Evolutionary conservation across 2,113 vertebrate genomes (phyloP), one percentile per base, ranked within the genome.

Genomic region (Sorex araneus): DNA sequence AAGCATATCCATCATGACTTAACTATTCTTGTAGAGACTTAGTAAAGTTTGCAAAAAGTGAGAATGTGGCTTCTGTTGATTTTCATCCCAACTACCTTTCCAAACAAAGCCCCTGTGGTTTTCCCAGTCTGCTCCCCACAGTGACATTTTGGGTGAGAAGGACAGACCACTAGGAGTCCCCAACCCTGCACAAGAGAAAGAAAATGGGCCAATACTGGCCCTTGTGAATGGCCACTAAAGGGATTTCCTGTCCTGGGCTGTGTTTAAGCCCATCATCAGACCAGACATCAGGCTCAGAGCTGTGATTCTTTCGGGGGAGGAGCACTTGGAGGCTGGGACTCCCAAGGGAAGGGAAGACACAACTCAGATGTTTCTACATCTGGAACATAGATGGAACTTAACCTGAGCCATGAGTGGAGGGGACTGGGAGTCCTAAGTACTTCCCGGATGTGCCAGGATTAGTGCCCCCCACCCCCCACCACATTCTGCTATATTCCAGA

Each of bases 201-300:
- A 28, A 50, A 43, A 30, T 12, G 27, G 25, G 57, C 18, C 57
- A 47, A 45, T 18, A 8, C 8, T 64, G 60, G 30, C 11, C 60
- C 36, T 34, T 6, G 3, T 23, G 57, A 60, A 19, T 60, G 47
- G 8, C 30, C 54, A 8, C 6, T 10, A 57, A 57, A 80, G n/a
- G 70, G n/a, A 67, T 75, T 40, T 16, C 0, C 43, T 6, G 13
- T 16, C 54, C 34, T 0, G 19, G 25, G 28, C 0, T 3, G 0
- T 0, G 0, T 40, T 5, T 8, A 36, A 34, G 7, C 28, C 0
- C 18, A 36, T 43, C 13, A 60, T 74, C 25, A 69, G 64, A 50
- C 23, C 4, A 0, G 23, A 47, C 2, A 3, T 63, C 34, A 43
- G 40, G 75, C 40, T 81, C 34, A 57, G 2, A 9, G 84, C 30